Percentiles rank a stretch among this genome's conserved stretches.
Conservation (phyloP, 2,888 invertebrate genomes). For the Lucinisca nassula region DNA sequence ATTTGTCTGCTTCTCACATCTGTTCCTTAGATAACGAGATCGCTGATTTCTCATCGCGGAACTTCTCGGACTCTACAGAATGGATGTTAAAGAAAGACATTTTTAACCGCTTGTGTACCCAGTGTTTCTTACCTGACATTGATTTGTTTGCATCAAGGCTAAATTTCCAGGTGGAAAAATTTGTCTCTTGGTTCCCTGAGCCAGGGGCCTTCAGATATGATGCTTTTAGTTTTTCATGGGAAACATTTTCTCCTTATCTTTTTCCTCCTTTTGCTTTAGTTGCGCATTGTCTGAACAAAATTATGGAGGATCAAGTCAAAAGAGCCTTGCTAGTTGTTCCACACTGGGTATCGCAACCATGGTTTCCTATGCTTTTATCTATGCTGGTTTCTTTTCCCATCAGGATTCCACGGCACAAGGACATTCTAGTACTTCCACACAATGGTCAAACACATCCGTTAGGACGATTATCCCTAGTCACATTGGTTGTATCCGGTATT, state of each 20-base stretch:
- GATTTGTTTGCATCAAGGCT: slow-evolving; percentile 55
- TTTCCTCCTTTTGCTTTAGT: slow-evolving; percentile 49
- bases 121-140: slow-evolving; percentile 50
- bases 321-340: slow-evolving; percentile 46
- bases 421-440: slow-evolving; percentile 39
- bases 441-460: slow-evolving; percentile 39
- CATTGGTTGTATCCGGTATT: slow-evolving; percentile 49
- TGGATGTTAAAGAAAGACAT: slow-evolving; percentile 46
- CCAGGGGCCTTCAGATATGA: slow-evolving; percentile 30
- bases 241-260: slow-evolving; percentile 48
- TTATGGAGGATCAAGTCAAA: slow-evolving; percentile 30
- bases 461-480: slow-evolving; percentile 20
- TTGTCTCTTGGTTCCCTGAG: slow-evolving; percentile 50
- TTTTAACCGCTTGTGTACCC: slow-evolving; percentile 29
- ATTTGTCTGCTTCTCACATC: slow-evolving; percentile 43
- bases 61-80: slow-evolving; percentile 47
- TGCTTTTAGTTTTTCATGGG: slow-evolving; percentile 55
- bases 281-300: slow-evolving; percentile 31
- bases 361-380: slow-evolving; percentile 52
- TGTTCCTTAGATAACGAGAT: slow-evolving; percentile 22
- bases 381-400: slow-evolving; percentile 41
- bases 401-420: slow-evolving; percentile 51
- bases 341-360: slow-evolving; percentile 51
- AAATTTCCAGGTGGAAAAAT: slow-evolving; percentile 36
- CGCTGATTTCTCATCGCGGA: slow-evolving; percentile 49